These are phyloP conservation scores for Eupsilia transversa DNA, from an alignment of 2,888 invertebrate species.

Conservation along the genomic window DNA sequence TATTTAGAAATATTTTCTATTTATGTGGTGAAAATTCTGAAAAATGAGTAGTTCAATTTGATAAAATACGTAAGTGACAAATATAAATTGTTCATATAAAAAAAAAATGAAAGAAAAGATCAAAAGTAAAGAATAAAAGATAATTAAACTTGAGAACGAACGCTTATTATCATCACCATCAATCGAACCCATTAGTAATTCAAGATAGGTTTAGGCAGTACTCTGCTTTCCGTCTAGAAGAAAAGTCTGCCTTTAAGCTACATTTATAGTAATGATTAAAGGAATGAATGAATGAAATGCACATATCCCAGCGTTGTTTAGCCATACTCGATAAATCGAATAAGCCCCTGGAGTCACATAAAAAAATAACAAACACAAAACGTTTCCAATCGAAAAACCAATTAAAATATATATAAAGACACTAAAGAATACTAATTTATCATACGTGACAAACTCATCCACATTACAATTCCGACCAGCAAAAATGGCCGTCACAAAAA, in stretches of 20 bases:
- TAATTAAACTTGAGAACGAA: background rate
- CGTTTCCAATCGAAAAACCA: background rate
- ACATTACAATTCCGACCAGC: constrained; percentile 12
- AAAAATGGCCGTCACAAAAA: constrained; percentile 31
- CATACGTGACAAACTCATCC: constrained; percentile 4
- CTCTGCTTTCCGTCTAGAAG: background rate
- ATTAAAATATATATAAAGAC: background rate
- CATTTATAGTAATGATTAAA: no score
- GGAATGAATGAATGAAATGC: no score
- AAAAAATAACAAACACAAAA: background rate
- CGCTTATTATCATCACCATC: background rate
- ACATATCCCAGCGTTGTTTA: no score
- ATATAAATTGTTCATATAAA: no score
- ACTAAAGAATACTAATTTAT: background rate
- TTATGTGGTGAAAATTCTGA: no score
- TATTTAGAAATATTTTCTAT: background rate
- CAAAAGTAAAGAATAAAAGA: background rate
- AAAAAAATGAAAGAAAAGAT: background rate
- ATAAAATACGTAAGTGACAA: background rate
- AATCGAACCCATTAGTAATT: background rate
- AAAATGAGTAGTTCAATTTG: background rate
- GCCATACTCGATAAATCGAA: no score
- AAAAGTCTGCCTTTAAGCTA: background rate
- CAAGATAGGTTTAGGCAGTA: background rate
- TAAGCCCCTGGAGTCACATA: no score